Conservation (phyloP, 2,888 invertebrate species). For the Drosophila atripex region DNA sequence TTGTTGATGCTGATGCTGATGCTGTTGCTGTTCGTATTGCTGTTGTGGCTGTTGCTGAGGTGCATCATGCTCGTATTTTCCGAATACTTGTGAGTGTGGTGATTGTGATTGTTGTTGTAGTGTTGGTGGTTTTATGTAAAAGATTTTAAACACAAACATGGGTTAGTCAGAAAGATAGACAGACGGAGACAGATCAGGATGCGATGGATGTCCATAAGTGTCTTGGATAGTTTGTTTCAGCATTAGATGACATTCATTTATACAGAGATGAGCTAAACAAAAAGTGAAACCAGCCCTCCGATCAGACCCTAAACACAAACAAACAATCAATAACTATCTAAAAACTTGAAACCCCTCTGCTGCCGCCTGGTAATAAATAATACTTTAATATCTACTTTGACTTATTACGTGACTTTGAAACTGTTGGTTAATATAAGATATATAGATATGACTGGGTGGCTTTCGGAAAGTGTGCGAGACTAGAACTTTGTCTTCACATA, state of each 20-base stretch:
- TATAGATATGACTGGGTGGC: conserved; percentile 35
- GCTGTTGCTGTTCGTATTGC: conserved; percentile 47
- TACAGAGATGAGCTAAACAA: conserved; percentile 28
- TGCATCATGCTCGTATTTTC: conserved; percentile 72
- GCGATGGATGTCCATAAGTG: conserved; percentile 4
- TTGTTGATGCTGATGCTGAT: conserved; percentile 59
- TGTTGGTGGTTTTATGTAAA: conserved; percentile 45
- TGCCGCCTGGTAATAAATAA: conserved; percentile 21
- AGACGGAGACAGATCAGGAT: conserved; percentile 2
- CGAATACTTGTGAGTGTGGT: conserved; percentile 54
- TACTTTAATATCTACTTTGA: conserved; percentile 24
- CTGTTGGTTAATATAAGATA: conserved; percentile 32
- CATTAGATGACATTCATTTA: conserved; percentile 10
- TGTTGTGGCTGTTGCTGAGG: conserved; percentile 63
- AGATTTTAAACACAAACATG: conserved; percentile 63
- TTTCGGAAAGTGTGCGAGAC: conserved; percentile 34
- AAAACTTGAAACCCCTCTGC: not conserved
- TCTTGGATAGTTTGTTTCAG: conserved; percentile 17
- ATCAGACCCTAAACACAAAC: conserved; percentile 7
- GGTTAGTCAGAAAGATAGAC: conserved; percentile 55
- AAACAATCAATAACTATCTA: conserved; percentile 9
- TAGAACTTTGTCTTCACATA: conserved; percentile 67
- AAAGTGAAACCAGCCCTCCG: not conserved
- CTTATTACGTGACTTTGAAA: conserved; percentile 27
- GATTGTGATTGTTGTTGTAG: conserved; percentile 25